Conservation (phyloP, 92 coral and sea anemone genomes). For the Chrysogorgia sp. region DNA sequence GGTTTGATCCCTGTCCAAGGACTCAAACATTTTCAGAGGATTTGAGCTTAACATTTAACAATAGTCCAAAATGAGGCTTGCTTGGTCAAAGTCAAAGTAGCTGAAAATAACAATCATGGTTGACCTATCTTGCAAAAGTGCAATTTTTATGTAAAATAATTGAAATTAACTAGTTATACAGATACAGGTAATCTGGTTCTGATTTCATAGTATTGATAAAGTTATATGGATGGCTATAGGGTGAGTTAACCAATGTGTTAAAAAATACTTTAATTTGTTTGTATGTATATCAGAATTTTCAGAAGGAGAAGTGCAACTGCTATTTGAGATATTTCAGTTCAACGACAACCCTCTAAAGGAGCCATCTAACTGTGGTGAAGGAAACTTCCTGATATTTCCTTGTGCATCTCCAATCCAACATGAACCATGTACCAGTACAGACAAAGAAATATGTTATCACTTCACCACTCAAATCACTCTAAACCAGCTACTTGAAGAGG, state of each 20-base stretch:
- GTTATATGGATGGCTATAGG: too few species aligned
- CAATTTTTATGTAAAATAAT: too few species aligned
- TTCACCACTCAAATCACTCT: constrained; percentile 62
- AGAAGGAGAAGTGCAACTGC: constrained; percentile 65
- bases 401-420: constrained; percentile 34
- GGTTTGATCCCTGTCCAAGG: too few species aligned
- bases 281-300: constrained; percentile 54
- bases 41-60: too few species aligned
- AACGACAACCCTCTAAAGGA: constrained; percentile 65
- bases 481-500: constrained; percentile 44
- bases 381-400: constrained; percentile 63
- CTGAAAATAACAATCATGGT: background rate
- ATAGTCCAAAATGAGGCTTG: too few species aligned
- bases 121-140: too few species aligned
- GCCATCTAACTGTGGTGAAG: constrained; percentile 70
- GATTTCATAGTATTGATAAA: too few species aligned
- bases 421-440: constrained; percentile 36
- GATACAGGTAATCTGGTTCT: too few species aligned
- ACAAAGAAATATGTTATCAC: constrained; percentile 37
- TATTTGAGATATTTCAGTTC: constrained; percentile 65
- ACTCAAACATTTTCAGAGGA: too few species aligned
- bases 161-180: background rate
- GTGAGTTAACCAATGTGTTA: too few species aligned
- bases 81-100: too few species aligned
- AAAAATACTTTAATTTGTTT: constrained; percentile 1